Base-by-base conservation (phyloP, 2,888 invertebrate species). In the Leptopilina myrica region DNA sequence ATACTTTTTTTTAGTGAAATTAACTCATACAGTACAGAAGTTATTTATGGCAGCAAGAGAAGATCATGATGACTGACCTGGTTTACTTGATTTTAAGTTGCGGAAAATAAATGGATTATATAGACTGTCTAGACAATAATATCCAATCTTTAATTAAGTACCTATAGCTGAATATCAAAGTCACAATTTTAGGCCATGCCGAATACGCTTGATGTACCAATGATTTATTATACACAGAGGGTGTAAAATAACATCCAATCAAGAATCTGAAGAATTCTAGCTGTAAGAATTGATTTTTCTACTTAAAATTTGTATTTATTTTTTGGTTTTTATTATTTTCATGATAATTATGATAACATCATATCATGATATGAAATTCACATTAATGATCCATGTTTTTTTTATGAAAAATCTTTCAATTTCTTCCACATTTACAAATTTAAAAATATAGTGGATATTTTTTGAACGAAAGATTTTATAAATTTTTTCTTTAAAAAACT, bases 31-130 rank as follows among this genome's bases (percentile, higher is more conserved):
- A 3, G 94, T 95, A 82, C 96, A 96, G 89, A 96, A 96, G 88
- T 84, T 97, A 81, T 96, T 97, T 87, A 89, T 96, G 87, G 95
- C 96, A 12, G 95, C 97, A 12, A 96, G 95, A 80, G 96, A 97
- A 93, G 96, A 97, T 87, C 92, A 91, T 83, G 90, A 91, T 64
- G 86, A 88, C 40, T 86, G 78, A 83, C 56, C 56, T 56, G 64
- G 76, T 64, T 69, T 14, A 62, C n/a, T 69, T 15, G 33, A n/a
- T 49, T 26, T 76, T 33, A 49, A 40, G 15, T 66, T 11, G 20
- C 12, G 14, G 14, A 69, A 76, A 59, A 14, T 59, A 11, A 78
- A 69, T 14, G 20, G 76, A 43, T 78, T 14, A 76, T 33, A 33
- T 15, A 79, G 79, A 81, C 82, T 82, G 80, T 69, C 78, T 80